Evolutionary conservation across 2,888 invertebrate genomes (phyloP), one percentile per base, ranked within the genome.

Genomic region (Acanthosoma haemorrhoidale): DNA sequence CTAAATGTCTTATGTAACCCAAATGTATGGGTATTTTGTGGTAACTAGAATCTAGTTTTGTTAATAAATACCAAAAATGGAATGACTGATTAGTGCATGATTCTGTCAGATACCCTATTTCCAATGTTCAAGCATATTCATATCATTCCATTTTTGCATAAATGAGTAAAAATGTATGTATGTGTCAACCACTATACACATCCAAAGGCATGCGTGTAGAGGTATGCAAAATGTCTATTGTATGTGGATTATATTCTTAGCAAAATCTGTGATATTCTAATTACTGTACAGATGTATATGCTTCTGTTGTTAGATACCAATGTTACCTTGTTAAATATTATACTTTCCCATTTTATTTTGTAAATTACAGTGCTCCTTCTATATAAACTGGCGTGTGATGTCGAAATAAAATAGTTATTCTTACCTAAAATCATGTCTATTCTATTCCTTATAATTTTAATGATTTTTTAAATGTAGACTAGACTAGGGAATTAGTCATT

Each of bases 211-310:
- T 32, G 18, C 41, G 57, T 72, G 34, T 61, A 36, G 34, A 9
- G 29, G 41, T 64, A 41, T 64, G 64, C 15, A n/a, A 18, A 25
- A 39, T 8, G 6, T 39, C 64, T 64, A 64, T 41, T 64, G 41
- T 64, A 64, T 41, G 64, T 66, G 51, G 68, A 39, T 70, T 51
- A 69, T 69, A 73, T 73, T 71, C 61, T 73, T 73, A 73, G 73
- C 71, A 61, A 72, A 68, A 73, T 73, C 73, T 73, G 73, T 73
- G 73, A 73, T 73, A 73, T 71, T 72, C 72, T 67, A 41, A 73
- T 68, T 59, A 68, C 68, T 68, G 68, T 68, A 68, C 68, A 68
- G 68, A 58, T 68, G 68, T 68, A 59, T 21, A 68, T 68, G 68
- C 68, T 68, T 68, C 68, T 58, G 68, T 68, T 68, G 29, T 58